Evolutionary conservation across 1,140 invertebrate species (phyloP).

Genomic region (Diabrotica undecimpunctata): DNA sequence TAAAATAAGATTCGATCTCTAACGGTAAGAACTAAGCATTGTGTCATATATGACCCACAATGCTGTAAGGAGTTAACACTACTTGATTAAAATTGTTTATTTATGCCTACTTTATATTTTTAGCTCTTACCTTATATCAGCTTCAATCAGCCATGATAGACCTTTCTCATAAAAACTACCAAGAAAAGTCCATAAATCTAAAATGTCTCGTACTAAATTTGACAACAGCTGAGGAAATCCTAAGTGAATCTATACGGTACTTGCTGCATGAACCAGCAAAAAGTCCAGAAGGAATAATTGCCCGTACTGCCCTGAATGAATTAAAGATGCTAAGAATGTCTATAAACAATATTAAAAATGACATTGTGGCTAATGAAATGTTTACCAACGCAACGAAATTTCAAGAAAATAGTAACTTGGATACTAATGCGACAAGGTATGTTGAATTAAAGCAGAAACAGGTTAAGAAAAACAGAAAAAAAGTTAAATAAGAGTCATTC

Average conservation of each 20-base stretch:
- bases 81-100: too few species aligned
- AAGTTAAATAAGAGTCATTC: too few species aligned
- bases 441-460: too few species aligned
- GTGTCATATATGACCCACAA: background rate
- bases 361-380: slow-evolving; percentile 9
- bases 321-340: slow-evolving; percentile 54
- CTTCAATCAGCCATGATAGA: slow-evolving; percentile 64
- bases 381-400: too few species aligned
- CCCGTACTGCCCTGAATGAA: slow-evolving; percentile 62
- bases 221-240: slow-evolving; percentile 50
- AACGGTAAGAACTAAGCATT: background rate
- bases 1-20: background rate
- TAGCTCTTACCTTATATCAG: slow-evolving; percentile 71
- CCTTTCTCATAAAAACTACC: slow-evolving; percentile 59
- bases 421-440: too few species aligned
- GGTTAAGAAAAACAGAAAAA: too few species aligned
- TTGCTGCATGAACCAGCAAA: slow-evolving; percentile 65
- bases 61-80: background rate
- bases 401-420: too few species aligned
- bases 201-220: slow-evolving; percentile 48
- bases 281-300: slow-evolving; percentile 69
- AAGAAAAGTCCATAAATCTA: slow-evolving; percentile 53
- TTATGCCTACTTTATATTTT: slow-evolving; percentile 28
- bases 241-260: slow-evolving; percentile 62
- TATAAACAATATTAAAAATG: slow-evolving; percentile 30